Evolutionary conservation across 2,113 vertebrate genomes (phyloP), one percentile per base, ranked within the genome.

Genomic region (Neopipo cinnamomea): DNA sequence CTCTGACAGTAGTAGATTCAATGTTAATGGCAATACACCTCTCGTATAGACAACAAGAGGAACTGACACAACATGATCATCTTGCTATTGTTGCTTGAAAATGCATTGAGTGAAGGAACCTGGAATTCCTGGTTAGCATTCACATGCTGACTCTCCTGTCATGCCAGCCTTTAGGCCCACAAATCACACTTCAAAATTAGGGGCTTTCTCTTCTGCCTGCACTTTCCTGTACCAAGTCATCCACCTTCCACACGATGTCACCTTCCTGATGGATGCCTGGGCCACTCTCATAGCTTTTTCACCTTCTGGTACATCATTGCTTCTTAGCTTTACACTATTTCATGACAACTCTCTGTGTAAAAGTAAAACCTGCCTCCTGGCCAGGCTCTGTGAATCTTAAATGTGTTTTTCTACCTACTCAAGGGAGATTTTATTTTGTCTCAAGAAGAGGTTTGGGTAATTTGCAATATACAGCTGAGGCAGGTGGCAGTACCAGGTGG

Each of bases 401-500:
- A 74, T 4, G 2, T 0, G 1, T 27, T 77, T 91, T 92, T 73
- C 37, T 71, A 9, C 33, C 30, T 23, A n/a, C 30, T 83, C 30
- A 27, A 61, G 30, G 33, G 16, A 59, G 16, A 16, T 3, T 8
- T 44, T 62, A 17, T 62, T 78, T 35, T 46, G 28, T 31, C 23
- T 3, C 71, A 61, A 52, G 20, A 24, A 31, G 41, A 73, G 4
- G 12, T 56, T 80, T 79, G 9, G 22, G 18, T 5, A 18, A 0
- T 56, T 53, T 59, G n/a, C 1, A 11, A 39, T 12, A 2, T 35
- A 49, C 21, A 24, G 12, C 15, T 47, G 27, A 33, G 10, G 18
- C 24, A 52, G 25, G 16, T 0, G 0, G 15, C 20, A 72, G 33
- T 39, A 12, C 33, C 7, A 27, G 9, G 1, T 2, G 5, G 8